Conservation (phyloP, 2,797 vertebrate species). For the Anguilla marmorata region DNA sequence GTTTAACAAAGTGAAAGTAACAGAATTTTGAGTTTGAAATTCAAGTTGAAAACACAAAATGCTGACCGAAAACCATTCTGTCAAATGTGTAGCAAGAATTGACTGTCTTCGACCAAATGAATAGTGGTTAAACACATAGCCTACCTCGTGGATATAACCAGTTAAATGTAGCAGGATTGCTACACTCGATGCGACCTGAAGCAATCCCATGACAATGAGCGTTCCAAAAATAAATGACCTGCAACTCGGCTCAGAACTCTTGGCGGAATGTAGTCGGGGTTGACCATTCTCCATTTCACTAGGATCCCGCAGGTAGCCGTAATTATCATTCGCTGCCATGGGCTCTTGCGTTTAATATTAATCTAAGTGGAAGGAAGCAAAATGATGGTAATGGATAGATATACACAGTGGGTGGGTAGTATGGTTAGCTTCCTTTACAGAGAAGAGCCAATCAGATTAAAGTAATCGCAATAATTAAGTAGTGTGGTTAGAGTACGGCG, state of each 20-base stretch:
- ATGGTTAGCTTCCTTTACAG: not conserved
- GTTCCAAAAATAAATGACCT: conserved; percentile 31
- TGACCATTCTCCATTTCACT: conserved; percentile 31
- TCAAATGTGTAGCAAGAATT: not conserved
- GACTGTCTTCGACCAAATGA: not conserved
- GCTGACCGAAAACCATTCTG: not conserved
- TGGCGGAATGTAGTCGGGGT: conserved; percentile 18
- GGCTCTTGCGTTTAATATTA: conserved; percentile 9
- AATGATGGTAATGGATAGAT: conserved; percentile 4
- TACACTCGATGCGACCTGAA: conserved; percentile 32
- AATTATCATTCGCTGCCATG: conserved; percentile 22
- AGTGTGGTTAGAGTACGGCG: not conserved
- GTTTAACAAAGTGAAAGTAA: conserved; percentile 6
- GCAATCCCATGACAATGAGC: conserved; percentile 36
- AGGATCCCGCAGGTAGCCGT: conserved; percentile 27
- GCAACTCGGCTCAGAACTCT: conserved; percentile 22
- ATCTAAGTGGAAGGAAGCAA: conserved; percentile 2
- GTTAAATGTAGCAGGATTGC: conserved; percentile 34
- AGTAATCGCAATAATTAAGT: conserved; percentile 8
- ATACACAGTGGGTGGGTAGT: conserved; percentile 18
- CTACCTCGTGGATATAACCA: conserved; percentile 37
- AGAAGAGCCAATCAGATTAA: conserved; percentile 17
- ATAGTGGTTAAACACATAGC: not conserved
- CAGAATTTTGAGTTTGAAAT: not conserved
- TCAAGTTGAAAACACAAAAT: not conserved